Evolutionary conservation across 1,140 invertebrate species (phyloP).

Genomic region (Drosophila gunungcola): DNA sequence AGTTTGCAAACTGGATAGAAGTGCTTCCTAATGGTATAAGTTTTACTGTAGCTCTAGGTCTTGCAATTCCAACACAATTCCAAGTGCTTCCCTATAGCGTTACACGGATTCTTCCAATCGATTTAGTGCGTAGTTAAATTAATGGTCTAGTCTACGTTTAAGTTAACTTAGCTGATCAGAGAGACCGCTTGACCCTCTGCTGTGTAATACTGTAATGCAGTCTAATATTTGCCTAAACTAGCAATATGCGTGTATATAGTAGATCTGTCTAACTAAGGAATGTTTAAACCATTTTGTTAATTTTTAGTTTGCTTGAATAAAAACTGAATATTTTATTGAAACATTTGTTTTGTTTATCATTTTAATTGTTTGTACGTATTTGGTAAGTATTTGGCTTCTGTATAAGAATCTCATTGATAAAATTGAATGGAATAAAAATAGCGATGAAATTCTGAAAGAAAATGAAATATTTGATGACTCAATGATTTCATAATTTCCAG

Average conservation of each 20-base stretch:
- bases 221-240: conserved; percentile 40
- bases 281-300: conserved; percentile 76
- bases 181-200: conserved; percentile 36
- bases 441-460: too few species aligned
- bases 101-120: conserved; percentile 59
- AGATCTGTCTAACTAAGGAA: conserved; percentile 41
- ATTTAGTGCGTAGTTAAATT: conserved; percentile 69
- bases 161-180: conserved; percentile 38
- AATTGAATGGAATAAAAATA: too few species aligned
- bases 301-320: conserved; percentile 77
- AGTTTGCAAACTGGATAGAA: conserved; percentile 59
- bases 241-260: conserved; percentile 51
- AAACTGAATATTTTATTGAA: conserved; percentile 45
- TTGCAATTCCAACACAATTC: conserved; percentile 72
- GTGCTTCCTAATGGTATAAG: conserved; percentile 75
- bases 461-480: too few species aligned
- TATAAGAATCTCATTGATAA: too few species aligned
- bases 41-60: conserved; percentile 45
- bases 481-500: too few species aligned
- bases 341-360: not conserved
- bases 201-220: conserved; percentile 57
- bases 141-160: conserved; percentile 79
- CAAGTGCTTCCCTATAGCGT: conserved; percentile 74
- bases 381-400: too few species aligned
- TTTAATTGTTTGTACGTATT: too few species aligned